Evolutionary conservation across 2,113 vertebrate genomes (phyloP), one percentile per base, ranked within the genome.

Genomic region (Charadrius vociferus): DNA sequence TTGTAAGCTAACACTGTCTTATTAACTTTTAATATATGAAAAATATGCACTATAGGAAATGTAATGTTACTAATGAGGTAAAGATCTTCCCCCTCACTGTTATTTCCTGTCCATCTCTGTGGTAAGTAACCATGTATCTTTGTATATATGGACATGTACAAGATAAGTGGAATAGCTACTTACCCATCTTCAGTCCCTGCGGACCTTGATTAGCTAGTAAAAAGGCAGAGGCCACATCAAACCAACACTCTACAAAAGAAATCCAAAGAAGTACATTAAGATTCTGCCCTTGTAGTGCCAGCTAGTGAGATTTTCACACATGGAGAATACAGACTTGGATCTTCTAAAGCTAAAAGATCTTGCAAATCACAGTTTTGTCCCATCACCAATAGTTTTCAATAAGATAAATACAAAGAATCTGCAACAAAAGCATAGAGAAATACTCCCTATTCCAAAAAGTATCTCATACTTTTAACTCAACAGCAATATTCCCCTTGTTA

Each of bases 1-100:
- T 83, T 65, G 70, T 82, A 96, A 95, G 83, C 72, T 62, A 92
- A 95, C 74, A 62, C 53, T 43, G 22, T 56, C 95, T 95, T 97
- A 95, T 97, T 97, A 96, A 97, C 94, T 95, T 97, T 96, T 96
- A 97, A 97, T 97, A 95, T 86, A 91, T 72, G 86, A 96, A 95
- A 93, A 97, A 93, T 93, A 95, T 19, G 70, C 86, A 58, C 94
- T 93, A 91, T 91, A 95, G 86, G 88, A 96, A 96, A 97, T 68
- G 77, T 41, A 91, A 85, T 77, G 81, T 91, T 82, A 80, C 58
- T 95, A 96, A 97, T 95, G 96, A 97, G 86, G 81, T 87, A 95
- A 89, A 93, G 88, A 82, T 95, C 88, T 96, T 91, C 37, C 83
- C 72, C 65, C 56, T 84, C 81, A 26, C 70, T 87, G 93, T 95